A percentile compares a stretch with the other conserved stretches of the same genome.
Conservation (phyloP, 2,888 invertebrate species). For the Drosophila planitibia region DNA sequence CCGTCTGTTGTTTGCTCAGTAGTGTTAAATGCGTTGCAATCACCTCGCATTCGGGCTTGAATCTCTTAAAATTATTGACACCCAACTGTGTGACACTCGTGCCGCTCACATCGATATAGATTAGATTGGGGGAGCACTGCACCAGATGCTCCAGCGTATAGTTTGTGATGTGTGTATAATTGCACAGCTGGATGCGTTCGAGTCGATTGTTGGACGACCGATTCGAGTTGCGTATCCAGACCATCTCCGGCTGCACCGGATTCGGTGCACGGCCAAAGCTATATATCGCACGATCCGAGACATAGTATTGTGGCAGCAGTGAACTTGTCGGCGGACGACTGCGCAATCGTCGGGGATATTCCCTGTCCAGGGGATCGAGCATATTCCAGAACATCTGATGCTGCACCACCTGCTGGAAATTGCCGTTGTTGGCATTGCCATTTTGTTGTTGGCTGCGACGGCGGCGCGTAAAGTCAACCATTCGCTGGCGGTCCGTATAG, state of each 20-base stretch:
- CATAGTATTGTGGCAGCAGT: conserved; percentile 50
- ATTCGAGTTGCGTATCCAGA: conserved; percentile 84
- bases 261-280: conserved; percentile 83
- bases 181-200: conserved; percentile 86
- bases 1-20: conserved; percentile 18
- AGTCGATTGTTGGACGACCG: conserved; percentile 86
- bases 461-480: conserved; percentile 60
- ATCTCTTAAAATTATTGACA: conserved; percentile 87
- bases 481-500: conserved; percentile 65
- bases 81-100: conserved; percentile 88
- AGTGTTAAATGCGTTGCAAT: conserved; percentile 80
- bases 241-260: conserved; percentile 82
- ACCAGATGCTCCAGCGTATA: conserved; percentile 88
- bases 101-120: conserved; percentile 88
- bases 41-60: conserved; percentile 88
- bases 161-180: conserved; percentile 88
- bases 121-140: conserved; percentile 87
- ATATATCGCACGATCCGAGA: conserved; percentile 84
- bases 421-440: conserved; percentile 19
- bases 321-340: conserved; percentile 30
- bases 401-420: conserved; percentile 74
- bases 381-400: conserved; percentile 84
- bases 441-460: conserved; percentile 45
- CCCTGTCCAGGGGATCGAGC: conserved; percentile 76
- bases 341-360: conserved; percentile 54